A percentile compares a stretch with the other conserved stretches of the same genome.
Conservation (phyloP, 2,113 vertebrate genomes). For the Menura novaehollandiae region DNA sequence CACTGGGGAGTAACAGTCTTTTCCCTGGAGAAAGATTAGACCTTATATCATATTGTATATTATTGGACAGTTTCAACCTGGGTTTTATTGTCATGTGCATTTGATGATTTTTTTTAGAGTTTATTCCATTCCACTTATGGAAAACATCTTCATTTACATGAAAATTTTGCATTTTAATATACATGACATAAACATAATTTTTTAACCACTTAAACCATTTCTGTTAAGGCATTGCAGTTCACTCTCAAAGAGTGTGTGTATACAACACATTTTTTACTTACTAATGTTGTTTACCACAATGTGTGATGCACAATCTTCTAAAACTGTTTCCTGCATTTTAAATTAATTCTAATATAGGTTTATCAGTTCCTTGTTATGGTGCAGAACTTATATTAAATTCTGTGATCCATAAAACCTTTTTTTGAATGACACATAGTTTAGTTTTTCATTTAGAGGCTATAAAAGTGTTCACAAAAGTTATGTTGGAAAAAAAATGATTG, state of each 20-base stretch:
- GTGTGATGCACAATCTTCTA: constrained; percentile 64
- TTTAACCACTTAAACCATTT: neutral
- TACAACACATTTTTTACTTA: neutral
- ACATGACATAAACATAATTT: neutral
- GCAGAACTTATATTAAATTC: constrained; percentile 83
- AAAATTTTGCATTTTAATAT: constrained; percentile 12
- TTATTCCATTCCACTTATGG: neutral
- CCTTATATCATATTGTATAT: constrained; percentile 4
- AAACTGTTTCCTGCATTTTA: constrained; percentile 75
- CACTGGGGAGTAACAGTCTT: constrained; percentile 22
- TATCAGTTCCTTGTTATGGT: constrained; percentile 82
- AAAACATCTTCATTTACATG: neutral
- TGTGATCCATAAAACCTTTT: constrained; percentile 83
- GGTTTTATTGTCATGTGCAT: neutral
- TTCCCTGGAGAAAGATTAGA: constrained; percentile 44
- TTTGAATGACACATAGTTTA: constrained; percentile 87
- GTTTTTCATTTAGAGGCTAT: constrained; percentile 87
- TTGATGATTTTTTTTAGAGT: neutral
- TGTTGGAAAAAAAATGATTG: constrained; percentile 83
- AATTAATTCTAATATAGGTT: constrained; percentile 83
- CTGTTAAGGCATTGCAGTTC: neutral
- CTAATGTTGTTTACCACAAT: constrained; percentile 63
- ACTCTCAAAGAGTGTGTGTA: neutral
- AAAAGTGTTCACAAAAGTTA: constrained; percentile 88
- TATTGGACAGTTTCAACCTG: constrained; percentile 18